phyloP scores from a whole-genome alignment of 1,140 invertebrate genomes.

The Drosophila ogumai region DNA sequence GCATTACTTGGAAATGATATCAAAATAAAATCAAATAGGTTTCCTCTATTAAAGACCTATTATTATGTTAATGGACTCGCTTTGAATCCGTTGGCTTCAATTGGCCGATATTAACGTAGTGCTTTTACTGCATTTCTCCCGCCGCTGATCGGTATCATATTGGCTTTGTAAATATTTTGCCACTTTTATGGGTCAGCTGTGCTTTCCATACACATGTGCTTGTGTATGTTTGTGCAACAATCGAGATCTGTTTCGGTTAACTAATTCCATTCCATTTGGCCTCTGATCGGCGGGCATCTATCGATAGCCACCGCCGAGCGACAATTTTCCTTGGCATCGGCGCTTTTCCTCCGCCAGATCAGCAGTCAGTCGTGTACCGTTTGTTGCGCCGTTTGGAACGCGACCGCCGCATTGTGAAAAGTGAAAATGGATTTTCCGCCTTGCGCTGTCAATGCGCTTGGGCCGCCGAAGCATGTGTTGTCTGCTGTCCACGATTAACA shows the following conservation, averaged over 20 bases:
- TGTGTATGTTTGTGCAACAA: conserved; percentile 43
- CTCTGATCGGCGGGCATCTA: conserved; percentile 40
- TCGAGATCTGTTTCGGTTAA: conserved; percentile 35
- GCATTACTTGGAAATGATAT: neutral
- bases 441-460: conserved; percentile 57
- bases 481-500: conserved; percentile 53
- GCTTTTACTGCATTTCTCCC: neutral
- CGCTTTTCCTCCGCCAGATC: conserved; percentile 20
- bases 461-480: conserved; percentile 55
- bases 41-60: neutral
- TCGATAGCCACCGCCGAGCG: conserved; percentile 55
- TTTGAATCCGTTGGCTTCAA: neutral
- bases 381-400: conserved; percentile 65
- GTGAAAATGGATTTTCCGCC: conserved; percentile 46
- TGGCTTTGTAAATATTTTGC: conserved; percentile 19
- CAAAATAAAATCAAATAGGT: conserved; percentile 2
- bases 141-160: conserved; percentile 18
- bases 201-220: conserved; percentile 3
- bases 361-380: conserved; percentile 72
- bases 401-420: conserved; percentile 55
- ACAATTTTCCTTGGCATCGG: conserved; percentile 57
- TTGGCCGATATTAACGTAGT: neutral
- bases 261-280: conserved; percentile 38
- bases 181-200: conserved; percentile 39
- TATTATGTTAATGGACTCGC: conserved; percentile 10